Base-by-base conservation (phyloP, 2,888 invertebrate genomes). In the Ornithoptera priamus region DNA sequence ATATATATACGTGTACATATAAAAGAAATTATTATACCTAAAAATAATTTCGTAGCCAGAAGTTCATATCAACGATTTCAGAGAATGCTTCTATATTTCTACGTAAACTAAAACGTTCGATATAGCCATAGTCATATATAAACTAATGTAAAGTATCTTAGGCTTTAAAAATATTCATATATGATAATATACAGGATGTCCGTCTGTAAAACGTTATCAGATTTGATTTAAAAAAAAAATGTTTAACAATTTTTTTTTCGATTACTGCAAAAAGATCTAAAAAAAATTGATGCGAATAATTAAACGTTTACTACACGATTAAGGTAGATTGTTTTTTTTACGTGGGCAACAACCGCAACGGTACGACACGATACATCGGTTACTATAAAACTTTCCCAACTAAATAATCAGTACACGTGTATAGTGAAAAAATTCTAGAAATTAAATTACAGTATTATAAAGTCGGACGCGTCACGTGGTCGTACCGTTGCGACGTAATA, bases 1-100 rank as follows among this genome's bases (percentile, higher is more conserved):
- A 46, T 15, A 46, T 15, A 15, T 46, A 46, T 15, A 46, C 2
- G 2, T 4, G 46, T 46, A 46, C 46, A 46, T 30, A 30, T 20
- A 56, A 72, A 71, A 82, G 83, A 68, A 69, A 60, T 67, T 67
- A 72, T 73, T 72, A 72, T 65, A 74, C 71, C 70, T 72, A 69
- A 74, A 62, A 68, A 75, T 69, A 74, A 74, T 72, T 73, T 71
- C 74, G 70, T 72, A 71, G 71, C 70, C 74, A 62, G 46, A 46
- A 46, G 46, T 46, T 46, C 46, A 46, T 46, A 12, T 46, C 12
- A 46, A 71, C 67, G 64, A 68, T 69, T 64, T 59, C 59, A 36
- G 64, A 61, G 62, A 62, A n/a, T 46, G 39, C 46, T 39, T 56
- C 57, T 65, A 65, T n/a, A 64, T 39, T 30, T 63, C 57, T 39